These are phyloP conservation scores for Chaetorhynchus papuensis DNA, from an alignment of 2,113 vertebrate genomes.

Conservation along the genomic window DNA sequence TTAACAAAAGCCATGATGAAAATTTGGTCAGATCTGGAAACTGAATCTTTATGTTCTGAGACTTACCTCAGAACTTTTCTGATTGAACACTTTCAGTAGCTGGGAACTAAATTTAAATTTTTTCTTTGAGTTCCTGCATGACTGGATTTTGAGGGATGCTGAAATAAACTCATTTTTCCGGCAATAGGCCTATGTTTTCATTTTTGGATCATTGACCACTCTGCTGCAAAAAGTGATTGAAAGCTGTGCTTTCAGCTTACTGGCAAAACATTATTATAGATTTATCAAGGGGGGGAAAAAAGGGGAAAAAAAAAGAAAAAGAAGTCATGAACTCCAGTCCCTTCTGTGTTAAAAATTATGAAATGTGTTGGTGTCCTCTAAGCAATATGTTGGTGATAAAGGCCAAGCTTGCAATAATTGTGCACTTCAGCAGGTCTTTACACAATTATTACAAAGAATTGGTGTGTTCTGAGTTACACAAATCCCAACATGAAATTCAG, in stretches of 20 bases:
- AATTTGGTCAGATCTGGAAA: background rate
- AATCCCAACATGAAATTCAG: background rate
- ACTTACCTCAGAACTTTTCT: background rate
- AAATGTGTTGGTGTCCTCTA: background rate
- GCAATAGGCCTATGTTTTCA: background rate
- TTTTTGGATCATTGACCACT: background rate
- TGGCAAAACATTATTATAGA: background rate
- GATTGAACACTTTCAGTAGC: background rate
- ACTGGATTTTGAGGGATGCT: background rate
- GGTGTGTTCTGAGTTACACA: fast-evolving
- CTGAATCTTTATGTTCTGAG: background rate
- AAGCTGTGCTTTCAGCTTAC: background rate
- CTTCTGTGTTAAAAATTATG: background rate
- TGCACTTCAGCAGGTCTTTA: background rate
- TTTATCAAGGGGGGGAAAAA: background rate
- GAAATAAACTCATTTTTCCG: background rate
- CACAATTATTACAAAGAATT: background rate
- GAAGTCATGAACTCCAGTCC: background rate
- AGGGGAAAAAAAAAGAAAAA: fast-evolving
- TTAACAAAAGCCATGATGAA: background rate
- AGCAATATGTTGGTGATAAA: background rate
- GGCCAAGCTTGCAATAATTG: background rate
- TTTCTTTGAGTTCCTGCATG: background rate
- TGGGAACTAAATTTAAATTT: background rate
- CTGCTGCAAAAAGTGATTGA: background rate